These are phyloP conservation scores for Iphiclides podalirius DNA, from an alignment of 2,888 invertebrate species.

Conservation along the genomic window DNA sequence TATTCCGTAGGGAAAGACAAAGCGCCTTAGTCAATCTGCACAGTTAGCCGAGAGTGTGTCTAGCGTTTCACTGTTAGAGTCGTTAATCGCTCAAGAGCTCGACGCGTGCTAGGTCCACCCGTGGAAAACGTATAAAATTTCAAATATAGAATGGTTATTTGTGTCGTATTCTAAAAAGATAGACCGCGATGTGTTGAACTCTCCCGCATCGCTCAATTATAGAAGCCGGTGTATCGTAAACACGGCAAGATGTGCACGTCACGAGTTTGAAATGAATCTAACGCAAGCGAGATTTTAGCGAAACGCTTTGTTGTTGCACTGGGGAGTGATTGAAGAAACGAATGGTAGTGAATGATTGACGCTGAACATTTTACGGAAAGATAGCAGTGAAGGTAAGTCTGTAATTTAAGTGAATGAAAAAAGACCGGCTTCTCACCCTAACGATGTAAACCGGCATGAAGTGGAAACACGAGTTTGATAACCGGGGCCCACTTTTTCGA, in stretches of 20 bases:
- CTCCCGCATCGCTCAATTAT: constrained; percentile 80
- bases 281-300: too few relatives aligned
- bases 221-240: constrained; percentile 70
- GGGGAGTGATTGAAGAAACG: too few relatives aligned
- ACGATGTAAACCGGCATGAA: too few relatives aligned
- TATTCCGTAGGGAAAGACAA: constrained; percentile 60
- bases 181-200: constrained; percentile 78
- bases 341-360: too few relatives aligned
- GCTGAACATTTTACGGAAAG: too few relatives aligned
- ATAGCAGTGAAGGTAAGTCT: too few relatives aligned
- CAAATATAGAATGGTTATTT: constrained; percentile 79
- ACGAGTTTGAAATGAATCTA: constrained; percentile 40
- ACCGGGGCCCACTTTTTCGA: too few relatives aligned
- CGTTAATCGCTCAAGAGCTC: constrained; percentile 39
- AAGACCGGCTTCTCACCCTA: too few relatives aligned
- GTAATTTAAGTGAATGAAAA: too few relatives aligned
- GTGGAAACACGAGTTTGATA: too few relatives aligned
- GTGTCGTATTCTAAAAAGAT: constrained; percentile 80
- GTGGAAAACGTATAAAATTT: constrained; percentile 71
- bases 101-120: constrained; percentile 53
- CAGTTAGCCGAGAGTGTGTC: constrained; percentile 38
- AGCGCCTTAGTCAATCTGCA: constrained; percentile 39
- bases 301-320: too few relatives aligned
- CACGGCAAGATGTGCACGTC: constrained; percentile 54
- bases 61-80: constrained; percentile 41